Evolutionary conservation across 2,113 vertebrate genomes (phyloP), one percentile per base, ranked within the genome.

Genomic region (Centropristis striata): DNA sequence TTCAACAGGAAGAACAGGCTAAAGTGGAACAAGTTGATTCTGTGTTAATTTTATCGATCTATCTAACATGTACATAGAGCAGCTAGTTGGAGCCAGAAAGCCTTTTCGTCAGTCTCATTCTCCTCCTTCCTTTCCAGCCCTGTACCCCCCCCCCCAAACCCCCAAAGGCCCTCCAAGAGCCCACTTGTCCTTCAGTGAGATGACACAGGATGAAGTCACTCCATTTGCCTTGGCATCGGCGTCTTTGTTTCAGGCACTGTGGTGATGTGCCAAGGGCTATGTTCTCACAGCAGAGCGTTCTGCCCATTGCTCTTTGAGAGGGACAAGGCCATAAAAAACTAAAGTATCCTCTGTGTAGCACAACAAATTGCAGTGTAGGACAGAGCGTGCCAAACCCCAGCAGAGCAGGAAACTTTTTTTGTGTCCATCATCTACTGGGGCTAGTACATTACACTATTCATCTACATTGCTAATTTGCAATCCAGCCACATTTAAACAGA

Each of bases 161-260:
- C 68, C 70, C 36, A 1, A 44, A 53, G 47, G 64, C 65, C 77
- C 78, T 77, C 57, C 37, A 5, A 74, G 67, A 59, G 55, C 71
- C 61, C 69, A 28, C 75, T 84, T 77, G 88, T 90, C 84, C 90
- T 85, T 71, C 78, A 69, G 72, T 3, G 70, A 71, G 81, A 89
- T 67, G 88, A 88, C 89, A 80, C 84, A 73, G 77, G 82, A 88
- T 93, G 91, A 92, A 88, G 88, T 92, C 90, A 92, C 78, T 77
- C 37, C 55, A 47, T 85, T 86, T 81, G 80, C 80, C 57, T 89
- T 89, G 88, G 90, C 86, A 78, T 60, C 16, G 16, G 53, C 54
- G 46, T 32, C 74, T 72, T 79, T 87, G 60, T 85, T 77, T 88
- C 79, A 79, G 75, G 47, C 66, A 5, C 66, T 39, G 82, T 2